Evolutionary conservation across 1,140 invertebrate species (phyloP), one percentile per base, ranked within the genome.

Genomic region (Eumeta japonica): DNA sequence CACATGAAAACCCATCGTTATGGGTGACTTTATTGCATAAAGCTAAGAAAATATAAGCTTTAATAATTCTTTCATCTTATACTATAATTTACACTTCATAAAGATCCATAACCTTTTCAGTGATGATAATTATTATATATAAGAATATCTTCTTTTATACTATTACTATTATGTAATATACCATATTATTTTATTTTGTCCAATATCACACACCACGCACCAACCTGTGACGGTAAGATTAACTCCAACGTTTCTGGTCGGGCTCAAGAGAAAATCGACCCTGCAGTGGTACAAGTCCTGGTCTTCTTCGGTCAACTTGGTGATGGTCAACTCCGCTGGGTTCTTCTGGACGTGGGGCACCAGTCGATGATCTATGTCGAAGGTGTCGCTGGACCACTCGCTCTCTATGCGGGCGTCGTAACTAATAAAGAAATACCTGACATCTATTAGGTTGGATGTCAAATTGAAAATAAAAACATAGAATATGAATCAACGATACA

Each of bases 151-250:
- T n/a, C n/a, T n/a, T n/a, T n/a, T n/a, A n/a, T n/a, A n/a, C n/a
- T n/a, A n/a, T n/a, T n/a, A n/a, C n/a, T n/a, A n/a, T n/a, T n/a
- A n/a, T n/a, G n/a, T n/a, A n/a, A n/a, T n/a, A n/a, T n/a, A n/a
- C n/a, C n/a, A n/a, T n/a, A n/a, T n/a, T n/a, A n/a, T n/a, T n/a
- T n/a, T n/a, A n/a, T n/a, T n/a, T n/a, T n/a, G n/a, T n/a, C n/a
- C n/a, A n/a, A n/a, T n/a, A n/a, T n/a, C n/a, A n/a, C n/a, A n/a
- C n/a, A n/a, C n/a, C n/a, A n/a, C n/a, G n/a, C n/a, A n/a, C n/a
- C n/a, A n/a, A n/a, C 88, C 85, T 45, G 88, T 83, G 38, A 90
- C 81, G 39, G 82, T 83, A 13, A 90, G 64, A 62, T 87, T 86
- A 48, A 89, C 82, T 27, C 83, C 81, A 34, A 81, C 80, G 57